Conservation (phyloP, 1,140 invertebrate genomes). For the Coboldia fuscipes region DNA sequence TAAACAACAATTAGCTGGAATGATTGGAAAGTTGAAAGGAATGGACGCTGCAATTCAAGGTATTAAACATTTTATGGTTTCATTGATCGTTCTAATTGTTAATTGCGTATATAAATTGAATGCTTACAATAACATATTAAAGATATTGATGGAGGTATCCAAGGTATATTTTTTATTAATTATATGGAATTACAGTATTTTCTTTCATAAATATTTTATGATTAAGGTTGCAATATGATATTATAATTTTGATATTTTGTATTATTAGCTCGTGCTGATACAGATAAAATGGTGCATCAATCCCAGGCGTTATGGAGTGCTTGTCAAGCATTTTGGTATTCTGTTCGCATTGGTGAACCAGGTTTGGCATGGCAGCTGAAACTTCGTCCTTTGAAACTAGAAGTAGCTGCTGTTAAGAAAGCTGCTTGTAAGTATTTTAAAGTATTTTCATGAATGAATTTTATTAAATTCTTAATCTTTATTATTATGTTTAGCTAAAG, state of each 20-base stretch:
- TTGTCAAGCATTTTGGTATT: conserved; percentile 60
- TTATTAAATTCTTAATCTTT: conserved; percentile 7
- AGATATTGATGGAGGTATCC: conserved; percentile 19
- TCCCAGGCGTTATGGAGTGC: conserved; percentile 82
- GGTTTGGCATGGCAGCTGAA: conserved; percentile 28
- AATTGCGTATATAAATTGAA: conserved; percentile 5
- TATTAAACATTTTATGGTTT: no score
- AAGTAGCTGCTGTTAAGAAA: conserved; percentile 43
- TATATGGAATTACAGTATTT: background rate
- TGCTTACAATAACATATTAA: conserved; percentile 18
- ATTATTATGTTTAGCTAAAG: conserved; percentile 24
- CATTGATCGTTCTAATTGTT: no score
- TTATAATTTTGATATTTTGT: conserved; percentile 5
- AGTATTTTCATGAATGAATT: conserved; percentile 18
- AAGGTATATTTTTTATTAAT: background rate
- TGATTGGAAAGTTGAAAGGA: conserved; percentile 66
- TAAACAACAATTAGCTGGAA: conserved; percentile 54
- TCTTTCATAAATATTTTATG: conserved; percentile 1
- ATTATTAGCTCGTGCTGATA: conserved; percentile 47
- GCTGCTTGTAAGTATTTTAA: conserved; percentile 35
- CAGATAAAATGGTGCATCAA: conserved; percentile 55
- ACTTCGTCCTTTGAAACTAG: conserved; percentile 48
- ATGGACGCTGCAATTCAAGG: conserved; percentile 71
- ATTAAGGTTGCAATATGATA: conserved; percentile 1
- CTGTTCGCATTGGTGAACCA: conserved; percentile 38